Evolutionary conservation across 2,113 vertebrate genomes (phyloP).

Genomic region (Trematocara nigrifrons): DNA sequence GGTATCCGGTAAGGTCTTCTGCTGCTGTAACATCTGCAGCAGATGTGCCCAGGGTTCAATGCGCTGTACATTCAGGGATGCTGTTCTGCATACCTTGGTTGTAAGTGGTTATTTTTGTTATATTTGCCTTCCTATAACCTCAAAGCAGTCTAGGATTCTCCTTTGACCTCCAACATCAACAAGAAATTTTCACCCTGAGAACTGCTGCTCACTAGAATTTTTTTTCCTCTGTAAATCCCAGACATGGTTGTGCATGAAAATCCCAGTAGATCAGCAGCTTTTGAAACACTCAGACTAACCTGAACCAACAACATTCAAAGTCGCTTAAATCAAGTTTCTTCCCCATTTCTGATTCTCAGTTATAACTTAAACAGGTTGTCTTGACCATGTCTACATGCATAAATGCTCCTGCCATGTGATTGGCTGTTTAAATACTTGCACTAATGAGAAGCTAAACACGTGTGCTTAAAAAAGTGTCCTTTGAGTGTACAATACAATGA

Average conservation of each 20-base stretch:
- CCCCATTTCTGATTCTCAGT: neutral
- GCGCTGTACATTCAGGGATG: neutral
- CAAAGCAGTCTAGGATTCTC: neutral
- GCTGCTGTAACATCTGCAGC: neutral
- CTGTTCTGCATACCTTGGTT: neutral
- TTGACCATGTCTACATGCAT: neutral
- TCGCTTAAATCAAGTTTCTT: neutral
- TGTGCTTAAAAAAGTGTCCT: neutral
- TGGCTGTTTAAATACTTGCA: neutral
- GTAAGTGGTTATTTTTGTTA: neutral
- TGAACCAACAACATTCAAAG: neutral
- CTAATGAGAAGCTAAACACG: neutral
- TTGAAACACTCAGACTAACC: neutral
- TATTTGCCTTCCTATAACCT: neutral
- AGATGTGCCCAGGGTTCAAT: neutral
- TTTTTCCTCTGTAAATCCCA: neutral
- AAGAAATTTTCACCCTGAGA: neutral
- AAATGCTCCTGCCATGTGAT: neutral
- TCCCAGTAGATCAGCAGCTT: neutral
- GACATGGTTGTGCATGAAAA: neutral
- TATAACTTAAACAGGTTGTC: neutral
- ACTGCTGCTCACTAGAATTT: accelerated
- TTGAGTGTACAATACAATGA: neutral
- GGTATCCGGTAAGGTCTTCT: neutral
- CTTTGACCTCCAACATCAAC: neutral